These are phyloP conservation scores for Aphrocallistes beatrix DNA, from an alignment of 37 sponge, comb jelly and placozoan species.

Conservation along the genomic window DNA sequence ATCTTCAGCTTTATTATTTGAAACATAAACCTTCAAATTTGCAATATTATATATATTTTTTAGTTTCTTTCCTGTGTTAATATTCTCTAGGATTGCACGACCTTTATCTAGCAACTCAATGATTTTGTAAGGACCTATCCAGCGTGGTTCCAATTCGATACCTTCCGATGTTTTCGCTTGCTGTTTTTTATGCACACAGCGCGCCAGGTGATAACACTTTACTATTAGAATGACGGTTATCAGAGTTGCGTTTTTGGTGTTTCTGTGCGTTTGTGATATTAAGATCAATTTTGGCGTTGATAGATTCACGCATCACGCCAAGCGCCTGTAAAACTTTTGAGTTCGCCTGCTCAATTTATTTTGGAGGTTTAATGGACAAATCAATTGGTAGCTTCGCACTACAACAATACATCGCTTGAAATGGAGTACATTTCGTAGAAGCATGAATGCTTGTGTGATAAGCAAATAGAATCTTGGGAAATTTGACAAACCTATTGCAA, in stretches of 20 bases:
- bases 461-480: not conserved
- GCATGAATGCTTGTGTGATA: constrained; percentile 13
- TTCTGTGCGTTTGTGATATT: not conserved
- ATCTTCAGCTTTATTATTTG: not conserved
- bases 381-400: not conserved
- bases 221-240: not conserved
- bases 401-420: not conserved
- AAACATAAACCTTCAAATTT: not conserved
- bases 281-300: too few species aligned
- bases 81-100: not conserved
- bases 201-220: not conserved
- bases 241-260: not conserved
- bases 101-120: not conserved
- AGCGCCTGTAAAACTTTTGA: not conserved
- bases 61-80: not conserved
- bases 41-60: constrained; percentile 13
- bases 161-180: not conserved
- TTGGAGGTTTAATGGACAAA: too few species aligned
- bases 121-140: not conserved
- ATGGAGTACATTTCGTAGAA: not conserved
- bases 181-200: not conserved
- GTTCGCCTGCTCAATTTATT: too few species aligned
- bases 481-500: not conserved
- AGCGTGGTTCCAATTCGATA: constrained; percentile 13
- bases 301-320: not conserved